These are phyloP conservation scores for Dendrolimus houi DNA, from an alignment of 2,888 invertebrate genomes.

Conservation along the genomic window DNA sequence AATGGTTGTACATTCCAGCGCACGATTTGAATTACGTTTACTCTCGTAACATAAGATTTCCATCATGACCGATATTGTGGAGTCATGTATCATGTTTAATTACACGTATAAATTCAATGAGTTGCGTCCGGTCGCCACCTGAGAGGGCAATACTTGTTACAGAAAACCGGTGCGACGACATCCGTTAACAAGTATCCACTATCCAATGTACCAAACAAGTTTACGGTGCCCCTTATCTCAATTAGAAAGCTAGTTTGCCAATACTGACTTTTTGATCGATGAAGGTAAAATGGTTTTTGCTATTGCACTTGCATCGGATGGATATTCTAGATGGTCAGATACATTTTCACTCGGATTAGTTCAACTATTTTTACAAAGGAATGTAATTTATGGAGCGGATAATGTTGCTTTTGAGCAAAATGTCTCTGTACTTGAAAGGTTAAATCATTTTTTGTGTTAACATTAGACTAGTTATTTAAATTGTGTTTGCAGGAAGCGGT, in stretches of 20 bases:
- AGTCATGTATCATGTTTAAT: conserved; percentile 24
- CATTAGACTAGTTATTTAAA: conserved; percentile 9
- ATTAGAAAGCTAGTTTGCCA: conserved; percentile 51
- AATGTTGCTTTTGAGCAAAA: too few relatives aligned
- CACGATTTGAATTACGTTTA: conserved; percentile 23
- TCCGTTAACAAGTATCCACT: conserved; percentile 26
- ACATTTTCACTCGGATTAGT: too few relatives aligned
- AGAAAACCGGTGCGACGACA: conserved; percentile 28
- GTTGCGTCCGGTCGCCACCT: conserved; percentile 22
- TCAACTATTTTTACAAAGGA: too few relatives aligned
- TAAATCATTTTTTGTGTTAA: too few relatives aligned
- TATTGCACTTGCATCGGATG: conserved; percentile 18
- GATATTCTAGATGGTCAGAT: conserved; percentile 2
- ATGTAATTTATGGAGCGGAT: too few relatives aligned
- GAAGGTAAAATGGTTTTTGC: conserved; percentile 24
- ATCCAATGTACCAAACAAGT: conserved; percentile 24
- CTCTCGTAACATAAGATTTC: conserved; percentile 25
- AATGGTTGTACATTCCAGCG: conserved; percentile 19
- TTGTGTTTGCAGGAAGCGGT: conserved; percentile 2
- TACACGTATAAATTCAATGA: conserved; percentile 31
- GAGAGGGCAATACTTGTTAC: conserved; percentile 11
- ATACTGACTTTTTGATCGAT: conserved; percentile 41
- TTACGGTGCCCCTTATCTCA: conserved; percentile 32
- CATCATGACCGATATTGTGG: conserved; percentile 23
- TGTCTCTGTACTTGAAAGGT: too few relatives aligned